Base-by-base conservation (phyloP, 2,113 vertebrate species). In the Struthidea cinerea region DNA sequence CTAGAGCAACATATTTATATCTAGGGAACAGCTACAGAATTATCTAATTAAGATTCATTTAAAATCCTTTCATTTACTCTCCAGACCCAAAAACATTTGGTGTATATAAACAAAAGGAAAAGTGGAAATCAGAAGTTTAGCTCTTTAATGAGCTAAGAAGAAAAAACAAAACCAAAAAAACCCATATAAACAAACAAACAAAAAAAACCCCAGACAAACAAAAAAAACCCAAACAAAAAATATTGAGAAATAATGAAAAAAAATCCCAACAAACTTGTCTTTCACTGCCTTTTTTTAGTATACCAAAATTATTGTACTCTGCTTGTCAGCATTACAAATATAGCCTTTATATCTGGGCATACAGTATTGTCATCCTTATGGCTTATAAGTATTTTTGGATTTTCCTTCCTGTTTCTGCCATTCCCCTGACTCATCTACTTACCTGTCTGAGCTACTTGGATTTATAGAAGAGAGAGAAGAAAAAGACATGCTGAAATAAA, bases 261-360 rank as follows among this genome's bases (percentile, higher is more conserved):
- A 22, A 30, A 8, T 22, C 4, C 6, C 3, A 63, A 22, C 3
- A 5, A 65, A 27, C 4, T 44, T 9, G 1, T 32, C 2, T 80
- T 88, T 76, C 13, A 30, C 4, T 11, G 4, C 1, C 0, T 3
- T 11, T 52, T 46, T 57, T 35, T 49, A 21, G 3, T 37, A 7
- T 3, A 17, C 5, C 39, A 49, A 55, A 74, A 56, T 42, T 4
- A 24, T 41, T 65, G 3, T 57, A 44, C 3, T 12, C 10, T 67
- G 2, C 3, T 74, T 69, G 4, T 50, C 10, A 49, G 7, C 6
- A 13, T 47, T 64, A 37, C 22, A 37, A 84, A 41, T 64, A 61
- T 10, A 42, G 3, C 1, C 17, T 77, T 49, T 53, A 16, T 49
- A 41, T 6, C 16, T 44, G 7, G 27, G 4, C 11, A 37, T 18